Conservation (phyloP, 2,888 invertebrate genomes). For the Clepsis dumicolana region DNA sequence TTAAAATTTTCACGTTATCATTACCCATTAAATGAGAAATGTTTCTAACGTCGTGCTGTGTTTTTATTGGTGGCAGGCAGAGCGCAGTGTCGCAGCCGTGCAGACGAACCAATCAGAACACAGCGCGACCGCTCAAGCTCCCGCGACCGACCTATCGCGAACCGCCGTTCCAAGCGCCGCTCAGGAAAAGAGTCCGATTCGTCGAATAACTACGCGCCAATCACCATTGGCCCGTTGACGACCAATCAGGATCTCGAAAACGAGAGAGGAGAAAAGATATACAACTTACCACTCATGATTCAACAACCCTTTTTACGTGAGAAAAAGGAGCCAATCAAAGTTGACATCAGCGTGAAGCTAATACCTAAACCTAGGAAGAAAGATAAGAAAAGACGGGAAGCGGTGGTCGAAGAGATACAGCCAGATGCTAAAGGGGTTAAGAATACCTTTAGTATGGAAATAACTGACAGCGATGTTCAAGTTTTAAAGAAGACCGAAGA, state of each 20-base stretch:
- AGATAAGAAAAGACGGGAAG: constrained; percentile 72
- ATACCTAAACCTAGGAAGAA: constrained; percentile 87
- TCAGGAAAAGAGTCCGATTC: constrained; percentile 86
- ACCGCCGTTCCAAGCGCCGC: constrained; percentile 78
- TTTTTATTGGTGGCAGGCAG: constrained; percentile 86
- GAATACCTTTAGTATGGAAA: constrained; percentile 80
- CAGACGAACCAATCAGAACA: constrained; percentile 86
- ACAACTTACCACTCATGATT: constrained; percentile 83
- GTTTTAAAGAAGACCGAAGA: constrained; percentile 72
- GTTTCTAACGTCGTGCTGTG: constrained; percentile 84
- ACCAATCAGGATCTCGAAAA: constrained; percentile 82
- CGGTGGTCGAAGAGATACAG: constrained; percentile 64
- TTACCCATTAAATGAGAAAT: constrained; percentile 70
- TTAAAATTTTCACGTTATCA: constrained; percentile 60
- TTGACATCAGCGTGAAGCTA: constrained; percentile 92
- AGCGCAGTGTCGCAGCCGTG: constrained; percentile 84
- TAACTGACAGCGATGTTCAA: constrained; percentile 70
- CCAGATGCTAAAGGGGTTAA: constrained; percentile 68
- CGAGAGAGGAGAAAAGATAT: constrained; percentile 75
- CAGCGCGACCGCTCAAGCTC: constrained; percentile 81
- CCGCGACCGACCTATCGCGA: constrained; percentile 69
- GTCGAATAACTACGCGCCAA: constrained; percentile 83
- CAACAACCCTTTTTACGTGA: constrained; percentile 87
- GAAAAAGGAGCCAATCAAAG: constrained; percentile 91
- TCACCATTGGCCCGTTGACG: constrained; percentile 80